phyloP scores from a whole-genome alignment of 2,888 invertebrate species.

The Philaethria dido region DNA sequence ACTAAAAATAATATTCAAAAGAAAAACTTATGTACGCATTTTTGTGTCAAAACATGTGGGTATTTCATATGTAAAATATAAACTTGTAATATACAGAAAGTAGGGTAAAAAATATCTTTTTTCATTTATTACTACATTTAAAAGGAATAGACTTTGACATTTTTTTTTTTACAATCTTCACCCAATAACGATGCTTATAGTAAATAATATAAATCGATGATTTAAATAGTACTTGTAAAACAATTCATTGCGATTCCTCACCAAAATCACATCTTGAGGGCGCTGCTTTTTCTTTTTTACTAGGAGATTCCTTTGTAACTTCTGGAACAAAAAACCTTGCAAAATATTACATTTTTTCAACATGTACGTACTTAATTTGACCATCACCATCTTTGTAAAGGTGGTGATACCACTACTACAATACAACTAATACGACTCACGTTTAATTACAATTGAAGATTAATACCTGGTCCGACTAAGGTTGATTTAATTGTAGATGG shows the following conservation, averaged over 20 bases:
- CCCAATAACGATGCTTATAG: slow-evolving; percentile 8
- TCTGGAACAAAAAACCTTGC: slow-evolving; percentile 33
- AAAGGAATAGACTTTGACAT: slow-evolving; percentile 13
- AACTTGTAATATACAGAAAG: slow-evolving; percentile 11
- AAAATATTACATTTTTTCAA: background rate
- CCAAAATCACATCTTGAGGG: slow-evolving; percentile 63
- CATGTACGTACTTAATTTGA: too few species aligned
- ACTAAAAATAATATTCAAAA: slow-evolving; percentile 6
- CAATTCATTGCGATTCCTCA: slow-evolving; percentile 51
- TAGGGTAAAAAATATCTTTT: slow-evolving; percentile 16
- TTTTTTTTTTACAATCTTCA: slow-evolving; percentile 4
- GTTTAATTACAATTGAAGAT: background rate
- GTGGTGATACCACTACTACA: too few species aligned
- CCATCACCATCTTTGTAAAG: too few species aligned
- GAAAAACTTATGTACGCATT: slow-evolving; percentile 4
- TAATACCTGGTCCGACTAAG: slow-evolving; percentile 58
- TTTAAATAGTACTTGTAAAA: slow-evolving; percentile 14
- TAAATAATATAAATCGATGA: slow-evolving; percentile 3
- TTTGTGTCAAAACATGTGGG: slow-evolving; percentile 12
- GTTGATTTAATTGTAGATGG: slow-evolving; percentile 56
- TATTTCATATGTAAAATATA: slow-evolving; percentile 21
- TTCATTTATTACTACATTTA: slow-evolving; percentile 21
- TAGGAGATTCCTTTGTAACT: slow-evolving; percentile 58
- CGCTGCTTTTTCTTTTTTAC: slow-evolving; percentile 53
- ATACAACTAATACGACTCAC: too few species aligned